Evolutionary conservation across 2,797 vertebrate species (phyloP).

Genomic region (Neolamprologus multifasciatus): DNA sequence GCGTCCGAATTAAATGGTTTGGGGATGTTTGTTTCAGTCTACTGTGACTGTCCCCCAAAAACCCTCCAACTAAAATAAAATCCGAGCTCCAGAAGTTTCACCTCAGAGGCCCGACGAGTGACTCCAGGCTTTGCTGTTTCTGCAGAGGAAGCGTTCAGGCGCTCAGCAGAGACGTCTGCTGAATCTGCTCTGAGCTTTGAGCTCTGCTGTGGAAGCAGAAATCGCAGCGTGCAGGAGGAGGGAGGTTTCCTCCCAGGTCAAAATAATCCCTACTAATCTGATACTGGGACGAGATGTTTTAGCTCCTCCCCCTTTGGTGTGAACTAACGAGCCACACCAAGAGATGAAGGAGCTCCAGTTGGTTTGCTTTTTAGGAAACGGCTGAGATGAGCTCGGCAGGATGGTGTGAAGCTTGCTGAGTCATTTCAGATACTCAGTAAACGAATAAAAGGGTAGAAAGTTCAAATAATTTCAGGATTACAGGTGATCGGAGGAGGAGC

Average conservation of each 20-base stretch:
- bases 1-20: accelerated
- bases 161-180: not conserved
- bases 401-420: not conserved
- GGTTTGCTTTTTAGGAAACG: not conserved
- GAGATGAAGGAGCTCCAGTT: not conserved
- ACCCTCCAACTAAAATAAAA: not conserved
- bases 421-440: not conserved
- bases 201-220: not conserved
- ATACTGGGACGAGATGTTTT: not conserved
- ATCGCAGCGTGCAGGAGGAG: not conserved
- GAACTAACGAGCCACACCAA: not conserved
- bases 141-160: not conserved
- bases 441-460: not conserved
- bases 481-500: not conserved
- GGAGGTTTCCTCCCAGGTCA: not conserved
- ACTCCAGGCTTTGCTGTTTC: not conserved
- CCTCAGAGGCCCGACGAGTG: not conserved
- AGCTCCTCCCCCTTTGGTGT: not conserved
- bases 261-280: not conserved
- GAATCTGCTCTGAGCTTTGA: not conserved
- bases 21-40: not conserved
- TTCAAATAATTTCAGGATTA: not conserved
- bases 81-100: too few species aligned
- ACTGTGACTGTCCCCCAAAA: not conserved
- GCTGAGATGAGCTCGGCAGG: accelerated